Evolutionary conservation across 1,140 invertebrate species (phyloP), one percentile per base, ranked within the genome.

Genomic region (Coptotermes formosanus): DNA sequence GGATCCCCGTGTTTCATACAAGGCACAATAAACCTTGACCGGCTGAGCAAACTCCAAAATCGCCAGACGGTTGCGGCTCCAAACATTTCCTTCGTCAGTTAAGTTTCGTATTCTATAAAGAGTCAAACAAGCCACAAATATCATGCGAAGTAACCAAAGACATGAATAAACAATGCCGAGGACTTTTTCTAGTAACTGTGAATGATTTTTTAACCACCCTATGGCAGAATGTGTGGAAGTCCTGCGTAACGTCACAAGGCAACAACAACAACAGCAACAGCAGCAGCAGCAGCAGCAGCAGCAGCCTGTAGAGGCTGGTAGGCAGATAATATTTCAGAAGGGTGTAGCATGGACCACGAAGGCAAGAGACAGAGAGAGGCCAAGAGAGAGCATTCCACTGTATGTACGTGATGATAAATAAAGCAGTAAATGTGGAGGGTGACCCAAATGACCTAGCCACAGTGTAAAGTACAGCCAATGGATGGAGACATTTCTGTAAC

Each of bases 271-370:
- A 25, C 59, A 64, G 52, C 52, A 55, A 64, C 59, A 48, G 12
- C 45, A 48, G 45, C 45, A 48, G 12, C 45, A 48, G 45, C 45
- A 48, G 45, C 45, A 55, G 52, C 64, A 30, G 64, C 64, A 75
- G 64, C 64, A 75, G n/a, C 64, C 64, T 75, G n/a, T 75, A 30
- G 64, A 75, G n/a, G 64, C 64, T 75, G 64, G 64, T n/a, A 75
- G 64, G 64, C 64, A 75, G 64, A 75, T 75, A 75, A 75, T 75
- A 75, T 75, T 75, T 75, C 64, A 75, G 64, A 8, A 75, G 64
- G 64, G 64, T 75, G 64, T 75, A 75, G 64, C 64, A 75, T 75
- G 25, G 64, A 30, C 64, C n/a, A 75, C 30, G 64, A 75, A 75
- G n/a, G 64, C n/a, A 7, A n/a, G 25, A 75, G 25, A 30, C n/a